Conservation (phyloP, 2,113 vertebrate genomes). For the Rhabdornis inornatus region DNA sequence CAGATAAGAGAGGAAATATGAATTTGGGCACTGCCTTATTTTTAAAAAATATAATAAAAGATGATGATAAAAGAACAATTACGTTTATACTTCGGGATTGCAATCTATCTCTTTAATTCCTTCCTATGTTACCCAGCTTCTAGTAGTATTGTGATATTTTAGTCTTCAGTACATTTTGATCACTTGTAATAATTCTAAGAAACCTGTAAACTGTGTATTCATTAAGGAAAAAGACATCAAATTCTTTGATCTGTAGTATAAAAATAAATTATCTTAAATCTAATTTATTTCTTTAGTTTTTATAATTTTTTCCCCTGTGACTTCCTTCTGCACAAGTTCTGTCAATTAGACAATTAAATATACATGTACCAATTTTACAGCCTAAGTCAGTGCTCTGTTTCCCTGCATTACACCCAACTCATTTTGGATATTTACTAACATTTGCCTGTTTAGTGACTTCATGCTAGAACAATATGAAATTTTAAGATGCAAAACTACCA, state of each 20-base stretch:
- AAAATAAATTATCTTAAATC: neutral
- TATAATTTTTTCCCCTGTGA: neutral
- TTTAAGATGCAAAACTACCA: neutral
- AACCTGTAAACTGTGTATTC: neutral
- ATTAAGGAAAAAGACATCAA: neutral
- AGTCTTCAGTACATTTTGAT: neutral
- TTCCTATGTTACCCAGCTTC: neutral
- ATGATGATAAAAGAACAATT: neutral
- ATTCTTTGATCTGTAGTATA: neutral
- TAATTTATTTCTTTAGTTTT: neutral
- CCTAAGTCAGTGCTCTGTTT: neutral
- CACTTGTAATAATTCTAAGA: neutral
- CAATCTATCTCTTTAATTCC: neutral
- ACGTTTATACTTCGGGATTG: neutral
- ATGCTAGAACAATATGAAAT: neutral
- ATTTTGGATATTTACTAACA: neutral
- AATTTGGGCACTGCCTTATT: neutral
- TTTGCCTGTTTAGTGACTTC: neutral
- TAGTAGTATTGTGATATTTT: neutral
- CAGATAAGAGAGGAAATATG: neutral
- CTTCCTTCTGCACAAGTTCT: neutral
- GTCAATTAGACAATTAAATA: neutral
- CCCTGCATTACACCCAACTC: neutral
- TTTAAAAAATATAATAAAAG: neutral
- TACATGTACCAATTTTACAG: neutral